A percentile compares a stretch with the other conserved stretches of the same genome.
Conservation (phyloP, 2,888 invertebrate genomes). For the Thymelicus lineola region DNA sequence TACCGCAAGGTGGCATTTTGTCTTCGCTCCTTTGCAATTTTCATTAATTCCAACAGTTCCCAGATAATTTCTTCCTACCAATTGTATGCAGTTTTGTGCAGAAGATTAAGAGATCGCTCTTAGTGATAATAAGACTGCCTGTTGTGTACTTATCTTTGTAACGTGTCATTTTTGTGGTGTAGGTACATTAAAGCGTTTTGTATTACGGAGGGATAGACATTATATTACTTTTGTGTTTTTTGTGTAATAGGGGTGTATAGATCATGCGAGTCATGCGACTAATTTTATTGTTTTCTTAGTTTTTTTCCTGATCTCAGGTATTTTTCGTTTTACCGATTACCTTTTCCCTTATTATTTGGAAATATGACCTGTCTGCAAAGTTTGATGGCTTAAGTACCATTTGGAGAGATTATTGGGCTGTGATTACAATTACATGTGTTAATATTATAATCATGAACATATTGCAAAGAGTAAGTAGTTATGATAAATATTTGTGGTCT, state of each 20-base stretch:
- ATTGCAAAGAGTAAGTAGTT: constrained; percentile 17
- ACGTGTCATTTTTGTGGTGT: no score
- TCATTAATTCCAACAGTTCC: no score
- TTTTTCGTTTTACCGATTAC: not conserved
- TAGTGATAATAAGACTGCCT: no score
- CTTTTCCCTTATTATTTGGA: not conserved
- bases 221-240: no score
- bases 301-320: not conserved
- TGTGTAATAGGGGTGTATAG: not conserved
- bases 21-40: no score
- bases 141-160: no score
- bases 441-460: constrained; percentile 15
- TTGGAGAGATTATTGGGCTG: constrained; percentile 25
- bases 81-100: no score
- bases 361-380: constrained; percentile 14
- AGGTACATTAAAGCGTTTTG: no score
- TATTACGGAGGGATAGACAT: no score
- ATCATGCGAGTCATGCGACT: not conserved
- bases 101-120: no score
- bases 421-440: constrained; percentile 14
- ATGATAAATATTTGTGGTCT: not conserved
- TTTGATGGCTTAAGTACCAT: not conserved
- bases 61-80: no score
- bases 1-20: no score
- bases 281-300: not conserved